Conservation (phyloP, 1,140 invertebrate genomes). For the Chironomus striatipennis region DNA sequence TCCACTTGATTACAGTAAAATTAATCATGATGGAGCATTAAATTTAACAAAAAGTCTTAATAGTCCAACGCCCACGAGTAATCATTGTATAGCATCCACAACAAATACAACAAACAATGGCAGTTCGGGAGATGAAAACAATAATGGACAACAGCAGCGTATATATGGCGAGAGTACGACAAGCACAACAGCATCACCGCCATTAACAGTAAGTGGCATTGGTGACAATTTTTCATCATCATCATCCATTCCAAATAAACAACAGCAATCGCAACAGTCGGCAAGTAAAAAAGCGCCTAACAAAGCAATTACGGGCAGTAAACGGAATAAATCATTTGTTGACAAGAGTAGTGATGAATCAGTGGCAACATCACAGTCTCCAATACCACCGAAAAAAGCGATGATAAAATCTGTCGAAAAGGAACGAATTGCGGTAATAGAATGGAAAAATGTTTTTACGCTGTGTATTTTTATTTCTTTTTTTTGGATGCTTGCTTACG, state of each 20-base stretch:
- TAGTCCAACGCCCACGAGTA: background rate
- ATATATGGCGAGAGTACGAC: background rate
- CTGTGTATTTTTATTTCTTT: background rate
- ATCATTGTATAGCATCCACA: background rate
- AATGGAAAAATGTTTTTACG: conserved; percentile 4
- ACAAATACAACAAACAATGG: background rate
- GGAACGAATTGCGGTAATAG: conserved; percentile 23
- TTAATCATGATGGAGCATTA: conserved; percentile 15
- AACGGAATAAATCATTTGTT: conserved; percentile 22
- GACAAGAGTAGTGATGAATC: conserved; percentile 17
- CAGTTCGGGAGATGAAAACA: conserved; percentile 4
- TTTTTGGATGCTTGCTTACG: background rate
- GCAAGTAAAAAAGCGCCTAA: background rate
- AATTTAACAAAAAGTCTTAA: conserved; percentile 10
- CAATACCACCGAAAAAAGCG: conserved; percentile 17
- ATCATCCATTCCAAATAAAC: background rate
- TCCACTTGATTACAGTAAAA: conserved; percentile 38
- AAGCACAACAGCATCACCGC: background rate
- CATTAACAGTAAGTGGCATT: background rate
- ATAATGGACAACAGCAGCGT: background rate
- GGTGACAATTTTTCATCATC: conserved; percentile 17
- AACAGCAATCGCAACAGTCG: background rate
- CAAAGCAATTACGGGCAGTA: conserved; percentile 16
- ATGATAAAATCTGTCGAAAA: conserved; percentile 23
- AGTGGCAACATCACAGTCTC: background rate